Evolutionary conservation across 2,113 vertebrate genomes (phyloP).

Genomic region (Cricetomys ansorgei): DNA sequence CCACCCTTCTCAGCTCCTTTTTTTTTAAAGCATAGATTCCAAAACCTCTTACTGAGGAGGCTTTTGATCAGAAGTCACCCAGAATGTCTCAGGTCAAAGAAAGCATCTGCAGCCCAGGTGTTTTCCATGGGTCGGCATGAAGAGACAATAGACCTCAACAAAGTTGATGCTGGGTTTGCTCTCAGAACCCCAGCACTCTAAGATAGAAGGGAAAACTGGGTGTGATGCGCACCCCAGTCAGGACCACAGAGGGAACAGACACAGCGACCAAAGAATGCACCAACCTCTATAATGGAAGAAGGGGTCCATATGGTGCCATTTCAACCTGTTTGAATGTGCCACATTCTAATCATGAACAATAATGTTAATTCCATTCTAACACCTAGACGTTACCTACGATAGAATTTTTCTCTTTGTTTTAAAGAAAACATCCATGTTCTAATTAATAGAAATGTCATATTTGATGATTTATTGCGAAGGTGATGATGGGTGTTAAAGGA

Average conservation of each 20-base stretch:
- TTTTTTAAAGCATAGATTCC: not conserved
- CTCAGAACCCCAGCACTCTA: not conserved
- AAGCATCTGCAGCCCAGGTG: not conserved
- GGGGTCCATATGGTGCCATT: not conserved
- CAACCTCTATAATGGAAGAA: fast-evolving
- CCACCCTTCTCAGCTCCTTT: not conserved
- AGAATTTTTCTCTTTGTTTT: slow-evolving; percentile 5
- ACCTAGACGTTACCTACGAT: not conserved
- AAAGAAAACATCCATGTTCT: not conserved
- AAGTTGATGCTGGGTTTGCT: not conserved
- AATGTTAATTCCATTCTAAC: not conserved
- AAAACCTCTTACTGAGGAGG: not conserved
- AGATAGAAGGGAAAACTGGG: not conserved
- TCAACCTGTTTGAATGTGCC: not conserved
- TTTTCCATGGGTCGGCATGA: not conserved
- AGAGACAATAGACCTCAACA: not conserved
- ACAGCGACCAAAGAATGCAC: not conserved
- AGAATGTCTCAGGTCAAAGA: not conserved
- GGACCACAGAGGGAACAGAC: not conserved
- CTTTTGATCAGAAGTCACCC: not conserved
- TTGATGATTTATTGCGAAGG: not conserved
- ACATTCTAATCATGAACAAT: not conserved
- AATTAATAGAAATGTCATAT: not conserved
- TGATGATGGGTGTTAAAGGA: slow-evolving; percentile 5
- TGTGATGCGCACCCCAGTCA: not conserved